Percentiles rank a stretch among this genome's conserved stretches.
phyloP scores from a whole-genome alignment of 2,797 vertebrate species.

The Arvicola amphibius region DNA sequence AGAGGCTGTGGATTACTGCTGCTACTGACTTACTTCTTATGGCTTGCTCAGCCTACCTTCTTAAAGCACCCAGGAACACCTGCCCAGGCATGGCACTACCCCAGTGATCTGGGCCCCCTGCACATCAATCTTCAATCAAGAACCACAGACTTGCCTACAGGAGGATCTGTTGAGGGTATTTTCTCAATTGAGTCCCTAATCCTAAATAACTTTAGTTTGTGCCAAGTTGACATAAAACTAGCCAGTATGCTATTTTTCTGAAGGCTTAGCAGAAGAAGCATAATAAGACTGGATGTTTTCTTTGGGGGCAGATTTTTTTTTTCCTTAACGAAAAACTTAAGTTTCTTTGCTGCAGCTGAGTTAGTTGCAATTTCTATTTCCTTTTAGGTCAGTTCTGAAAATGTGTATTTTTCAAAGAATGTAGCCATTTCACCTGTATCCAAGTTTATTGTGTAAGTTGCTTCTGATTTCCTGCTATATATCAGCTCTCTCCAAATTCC shows the following conservation, averaged over 20 bases:
- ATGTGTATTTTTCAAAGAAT: not conserved
- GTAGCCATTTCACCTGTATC: not conserved
- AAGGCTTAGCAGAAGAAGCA: not conserved
- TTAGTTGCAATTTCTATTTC: constrained; percentile 16
- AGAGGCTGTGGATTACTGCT: not conserved
- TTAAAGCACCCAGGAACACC: not conserved
- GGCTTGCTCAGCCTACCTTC: not conserved
- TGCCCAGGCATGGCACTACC: not conserved
- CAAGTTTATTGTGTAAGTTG: not conserved
- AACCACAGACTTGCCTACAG: not conserved
- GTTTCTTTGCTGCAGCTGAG: not conserved
- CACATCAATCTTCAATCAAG: not conserved
- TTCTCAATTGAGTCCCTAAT: not conserved
- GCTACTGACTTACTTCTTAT: not conserved
- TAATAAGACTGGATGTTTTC: not conserved
- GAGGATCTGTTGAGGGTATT: not conserved
- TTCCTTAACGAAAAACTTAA: not conserved
- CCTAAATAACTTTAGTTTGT: not conserved
- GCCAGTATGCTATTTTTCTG: not conserved
- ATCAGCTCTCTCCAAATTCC: not conserved
- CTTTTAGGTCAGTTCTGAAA: not conserved
- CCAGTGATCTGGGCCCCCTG: not conserved
- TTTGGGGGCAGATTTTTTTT: not conserved
- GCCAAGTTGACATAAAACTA: not conserved
- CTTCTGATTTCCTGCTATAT: not conserved